Percentiles rank a stretch among this genome's conserved stretches.
Conservation (phyloP, 2,113 vertebrate genomes). For the Hystrix brachyura region DNA sequence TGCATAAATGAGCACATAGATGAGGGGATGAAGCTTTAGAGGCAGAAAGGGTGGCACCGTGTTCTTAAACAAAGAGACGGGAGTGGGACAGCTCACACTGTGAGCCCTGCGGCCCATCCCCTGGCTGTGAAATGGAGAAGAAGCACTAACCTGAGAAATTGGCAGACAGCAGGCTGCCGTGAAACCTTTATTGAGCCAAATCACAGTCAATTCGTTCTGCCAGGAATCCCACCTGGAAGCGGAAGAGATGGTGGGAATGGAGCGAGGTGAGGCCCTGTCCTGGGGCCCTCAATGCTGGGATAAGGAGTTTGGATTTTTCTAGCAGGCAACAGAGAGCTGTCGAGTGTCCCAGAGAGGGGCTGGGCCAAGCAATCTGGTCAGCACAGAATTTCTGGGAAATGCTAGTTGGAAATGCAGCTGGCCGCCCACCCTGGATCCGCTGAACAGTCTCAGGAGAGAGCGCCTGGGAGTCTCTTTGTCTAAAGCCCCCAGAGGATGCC, state of each 20-base stretch:
- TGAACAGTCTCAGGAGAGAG: background rate
- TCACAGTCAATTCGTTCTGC: background rate
- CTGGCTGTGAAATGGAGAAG: background rate
- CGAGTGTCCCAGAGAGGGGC: background rate
- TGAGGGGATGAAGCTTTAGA: background rate
- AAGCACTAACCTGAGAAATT: background rate
- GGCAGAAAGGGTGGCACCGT: background rate
- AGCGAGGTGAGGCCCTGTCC: rapidly evolving
- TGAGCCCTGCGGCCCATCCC: background rate
- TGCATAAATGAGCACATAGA: background rate
- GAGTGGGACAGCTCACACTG: rapidly evolving
- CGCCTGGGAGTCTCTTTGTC: background rate
- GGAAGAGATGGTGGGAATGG: rapidly evolving
- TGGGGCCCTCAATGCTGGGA: background rate
- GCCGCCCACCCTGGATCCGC: rapidly evolving
- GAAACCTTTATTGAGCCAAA: background rate
- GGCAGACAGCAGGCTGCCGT: background rate
- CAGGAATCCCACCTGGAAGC: background rate
- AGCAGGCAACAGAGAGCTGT: background rate
- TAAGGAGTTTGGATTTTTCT: background rate
- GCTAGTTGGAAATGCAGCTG: rapidly evolving
- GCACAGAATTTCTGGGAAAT: background rate
- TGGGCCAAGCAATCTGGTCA: background rate
- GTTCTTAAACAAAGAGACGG: background rate
- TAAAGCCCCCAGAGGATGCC: background rate